Conservation (phyloP, 2,113 vertebrate genomes). For the Piprites chloris region DNA sequence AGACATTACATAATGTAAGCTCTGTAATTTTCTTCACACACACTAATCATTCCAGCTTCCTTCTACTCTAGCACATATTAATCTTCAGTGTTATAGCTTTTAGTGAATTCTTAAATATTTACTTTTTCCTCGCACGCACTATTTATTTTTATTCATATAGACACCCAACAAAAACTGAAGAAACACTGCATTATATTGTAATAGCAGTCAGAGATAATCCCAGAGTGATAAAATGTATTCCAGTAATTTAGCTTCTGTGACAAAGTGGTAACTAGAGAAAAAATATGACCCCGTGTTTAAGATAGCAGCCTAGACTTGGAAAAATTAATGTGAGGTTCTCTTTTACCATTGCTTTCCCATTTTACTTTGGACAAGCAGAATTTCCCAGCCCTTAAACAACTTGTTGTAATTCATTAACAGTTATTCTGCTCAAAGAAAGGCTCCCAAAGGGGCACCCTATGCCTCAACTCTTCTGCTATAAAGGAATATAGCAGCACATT, state of each 20-base stretch:
- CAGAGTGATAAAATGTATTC: neutral
- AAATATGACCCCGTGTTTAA: neutral
- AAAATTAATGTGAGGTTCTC: neutral
- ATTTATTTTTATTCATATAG: constrained; percentile 18
- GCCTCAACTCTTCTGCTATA: neutral
- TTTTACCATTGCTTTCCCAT: neutral
- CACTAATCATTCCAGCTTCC: constrained; percentile 3
- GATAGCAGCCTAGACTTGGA: neutral
- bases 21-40: constrained; percentile 45
- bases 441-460: neutral
- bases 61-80: neutral
- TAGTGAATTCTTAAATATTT: constrained; percentile 37
- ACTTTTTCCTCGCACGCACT: neutral
- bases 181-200: neutral
- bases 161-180: neutral
- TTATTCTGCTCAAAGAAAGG: neutral
- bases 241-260: neutral
- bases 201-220: neutral
- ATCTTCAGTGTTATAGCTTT: constrained; percentile 40
- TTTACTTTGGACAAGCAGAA: neutral
- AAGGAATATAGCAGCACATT: neutral
- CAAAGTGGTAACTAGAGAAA: neutral
- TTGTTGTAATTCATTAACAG: neutral
- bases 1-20: neutral
- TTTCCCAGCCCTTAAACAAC: neutral